Conservation (phyloP, 2,797 vertebrate species). For the Myoxocephalus aenaeus region DNA sequence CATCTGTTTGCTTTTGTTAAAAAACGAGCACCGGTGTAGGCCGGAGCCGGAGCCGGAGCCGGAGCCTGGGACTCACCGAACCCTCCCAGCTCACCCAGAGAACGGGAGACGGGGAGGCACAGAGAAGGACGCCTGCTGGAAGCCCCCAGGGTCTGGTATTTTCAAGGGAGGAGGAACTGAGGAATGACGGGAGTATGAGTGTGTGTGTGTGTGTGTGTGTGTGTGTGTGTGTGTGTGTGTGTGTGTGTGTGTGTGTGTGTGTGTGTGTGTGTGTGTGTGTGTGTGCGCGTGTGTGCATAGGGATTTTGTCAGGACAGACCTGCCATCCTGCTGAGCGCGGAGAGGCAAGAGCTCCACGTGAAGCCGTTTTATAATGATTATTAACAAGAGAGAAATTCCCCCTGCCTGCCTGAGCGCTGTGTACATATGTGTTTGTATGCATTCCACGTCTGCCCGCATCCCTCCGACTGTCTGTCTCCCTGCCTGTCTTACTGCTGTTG, state of each 20-base stretch:
- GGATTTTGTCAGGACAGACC: slow-evolving; percentile 54
- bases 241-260: background rate
- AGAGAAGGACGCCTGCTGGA: slow-evolving; percentile 45
- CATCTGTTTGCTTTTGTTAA: slow-evolving; percentile 59
- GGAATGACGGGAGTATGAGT: slow-evolving; percentile 17
- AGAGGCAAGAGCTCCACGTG: slow-evolving; percentile 73
- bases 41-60: slow-evolving; percentile 36
- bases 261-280: background rate
- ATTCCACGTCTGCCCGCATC: slow-evolving; percentile 24
- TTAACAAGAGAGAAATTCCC: slow-evolving; percentile 78
- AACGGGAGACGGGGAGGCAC: slow-evolving; percentile 10
- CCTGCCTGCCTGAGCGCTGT: slow-evolving; percentile 51
- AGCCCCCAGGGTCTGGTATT: slow-evolving; percentile 69
- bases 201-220: too few species aligned
- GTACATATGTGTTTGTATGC: slow-evolving; percentile 29
- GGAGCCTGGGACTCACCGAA: slow-evolving; percentile 49
- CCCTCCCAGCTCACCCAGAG: slow-evolving; percentile 35
- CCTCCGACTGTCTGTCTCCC: slow-evolving; percentile 13
- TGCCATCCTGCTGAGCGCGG: slow-evolving; percentile 65
- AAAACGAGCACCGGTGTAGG: slow-evolving; percentile 44
- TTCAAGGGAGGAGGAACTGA: slow-evolving; percentile 42
- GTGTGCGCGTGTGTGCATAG: slow-evolving; percentile 18
- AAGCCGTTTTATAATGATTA: slow-evolving; percentile 80
- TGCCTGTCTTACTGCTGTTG: slow-evolving; percentile 40
- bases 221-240: background rate